Conservation (phyloP, 2,113 vertebrate species). For the Dunckerocampus dactyliophorus region DNA sequence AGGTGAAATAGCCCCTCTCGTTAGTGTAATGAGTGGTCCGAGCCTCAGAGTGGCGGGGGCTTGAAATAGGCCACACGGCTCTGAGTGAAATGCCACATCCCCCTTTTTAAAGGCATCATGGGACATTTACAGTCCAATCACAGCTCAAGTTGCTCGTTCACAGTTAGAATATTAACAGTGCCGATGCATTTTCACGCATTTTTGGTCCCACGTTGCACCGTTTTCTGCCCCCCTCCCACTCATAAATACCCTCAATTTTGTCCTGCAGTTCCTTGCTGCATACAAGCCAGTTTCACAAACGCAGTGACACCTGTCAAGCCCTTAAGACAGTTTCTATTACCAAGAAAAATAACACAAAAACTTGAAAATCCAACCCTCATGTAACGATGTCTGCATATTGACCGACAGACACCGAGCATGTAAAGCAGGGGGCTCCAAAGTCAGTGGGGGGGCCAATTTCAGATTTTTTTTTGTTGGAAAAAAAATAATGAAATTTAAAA, state of each 20-base stretch:
- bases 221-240: constrained; percentile 14
- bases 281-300: not conserved
- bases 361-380: no score
- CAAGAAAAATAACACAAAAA: no score
- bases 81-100: constrained; percentile 67
- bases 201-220: constrained; percentile 33
- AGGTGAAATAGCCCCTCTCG: constrained; percentile 99
- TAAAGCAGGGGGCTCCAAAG: no score
- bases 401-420: no score
- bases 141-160: constrained; percentile 27
- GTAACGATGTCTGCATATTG: no score
- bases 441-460: no score
- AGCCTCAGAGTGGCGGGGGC: constrained; percentile 65
- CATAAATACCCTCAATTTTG: constrained; percentile 10
- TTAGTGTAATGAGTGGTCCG: constrained; percentile 98
- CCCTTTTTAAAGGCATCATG: constrained; percentile 37
- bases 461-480: no score
- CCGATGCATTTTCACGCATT: constrained; percentile 33
- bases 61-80: constrained; percentile 62
- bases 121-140: constrained; percentile 53
- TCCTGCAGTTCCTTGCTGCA: constrained; percentile 16
- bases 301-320: no score
- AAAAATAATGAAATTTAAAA: no score
- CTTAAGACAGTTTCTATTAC: no score
- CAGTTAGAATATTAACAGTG: constrained; percentile 63